Evolutionary conservation across 2,888 invertebrate species (phyloP).

Genomic region (Clistopyga incitator): DNA sequence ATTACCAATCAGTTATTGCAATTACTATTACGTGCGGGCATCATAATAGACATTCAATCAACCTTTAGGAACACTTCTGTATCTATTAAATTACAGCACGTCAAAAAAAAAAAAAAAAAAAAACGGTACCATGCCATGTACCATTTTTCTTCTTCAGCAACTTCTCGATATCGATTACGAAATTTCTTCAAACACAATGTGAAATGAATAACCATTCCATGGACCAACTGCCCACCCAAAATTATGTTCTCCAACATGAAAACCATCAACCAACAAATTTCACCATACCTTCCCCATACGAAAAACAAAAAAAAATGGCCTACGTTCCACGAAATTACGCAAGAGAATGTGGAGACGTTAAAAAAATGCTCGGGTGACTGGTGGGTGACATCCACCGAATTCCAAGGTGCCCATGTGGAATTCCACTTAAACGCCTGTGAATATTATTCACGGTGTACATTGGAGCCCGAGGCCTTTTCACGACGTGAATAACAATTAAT

Average conservation of each 20-base stretch:
- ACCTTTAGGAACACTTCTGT: conserved; percentile 8
- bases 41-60: conserved; percentile 44
- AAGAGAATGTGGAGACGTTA: neutral
- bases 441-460: conserved; percentile 11
- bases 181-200: neutral
- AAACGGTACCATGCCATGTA: neutral
- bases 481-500: conserved; percentile 20
- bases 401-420: conserved; percentile 5
- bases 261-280: too few species aligned
- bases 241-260: too few species aligned
- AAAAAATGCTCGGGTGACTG: neutral
- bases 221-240: too few species aligned
- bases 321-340: neutral
- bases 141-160: neutral
- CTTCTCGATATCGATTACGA: neutral
- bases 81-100: neutral
- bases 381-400: neutral
- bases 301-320: neutral
- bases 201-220: too few species aligned
- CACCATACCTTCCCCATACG: too few species aligned
- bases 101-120: neutral
- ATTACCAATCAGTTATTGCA: conserved; percentile 61
- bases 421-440: conserved; percentile 3
- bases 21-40: conserved; percentile 57
- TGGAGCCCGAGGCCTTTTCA: neutral